Conservation (phyloP, 92 coral and sea anemone species). For the Phenganax stokvisi region DNA sequence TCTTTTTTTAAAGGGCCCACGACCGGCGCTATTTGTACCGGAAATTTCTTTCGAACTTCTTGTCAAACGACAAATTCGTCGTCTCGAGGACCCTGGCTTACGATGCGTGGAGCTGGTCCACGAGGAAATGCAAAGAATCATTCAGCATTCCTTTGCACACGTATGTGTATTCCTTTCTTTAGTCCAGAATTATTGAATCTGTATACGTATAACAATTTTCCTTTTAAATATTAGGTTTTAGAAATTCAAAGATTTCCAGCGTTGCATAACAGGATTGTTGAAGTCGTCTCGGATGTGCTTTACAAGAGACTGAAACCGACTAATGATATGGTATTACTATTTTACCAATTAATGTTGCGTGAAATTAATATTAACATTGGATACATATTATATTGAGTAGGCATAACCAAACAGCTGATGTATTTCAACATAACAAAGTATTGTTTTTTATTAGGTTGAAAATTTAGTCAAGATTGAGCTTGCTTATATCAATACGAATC, state of each 20-base stretch:
- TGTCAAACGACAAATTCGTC: conserved; percentile 88
- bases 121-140: conserved; percentile 95
- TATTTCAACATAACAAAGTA: too few species aligned
- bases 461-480: conserved; percentile 91
- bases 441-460: conserved; percentile 59
- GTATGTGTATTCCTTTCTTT: conserved; percentile 32
- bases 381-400: too few species aligned
- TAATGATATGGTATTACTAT: conserved; percentile 66
- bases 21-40: conserved; percentile 94
- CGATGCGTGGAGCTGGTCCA: conserved; percentile 95
- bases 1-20: conserved; percentile 64
- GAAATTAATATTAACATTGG: too few species aligned
- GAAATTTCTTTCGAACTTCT: conserved; percentile 88
- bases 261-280: conserved; percentile 74
- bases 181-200: neutral
- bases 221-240: conserved; percentile 53
- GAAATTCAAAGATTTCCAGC: conserved; percentile 93
- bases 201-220: neutral
- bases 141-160: conserved; percentile 88
- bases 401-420: too few species aligned
- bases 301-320: conserved; percentile 74
- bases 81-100: conserved; percentile 93
- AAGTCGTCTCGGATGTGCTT: conserved; percentile 75
- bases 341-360: neutral
- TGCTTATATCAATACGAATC: conserved; percentile 93